Base-by-base conservation (phyloP, 2,888 invertebrate species). In the Ectemnius cavifrons region DNA sequence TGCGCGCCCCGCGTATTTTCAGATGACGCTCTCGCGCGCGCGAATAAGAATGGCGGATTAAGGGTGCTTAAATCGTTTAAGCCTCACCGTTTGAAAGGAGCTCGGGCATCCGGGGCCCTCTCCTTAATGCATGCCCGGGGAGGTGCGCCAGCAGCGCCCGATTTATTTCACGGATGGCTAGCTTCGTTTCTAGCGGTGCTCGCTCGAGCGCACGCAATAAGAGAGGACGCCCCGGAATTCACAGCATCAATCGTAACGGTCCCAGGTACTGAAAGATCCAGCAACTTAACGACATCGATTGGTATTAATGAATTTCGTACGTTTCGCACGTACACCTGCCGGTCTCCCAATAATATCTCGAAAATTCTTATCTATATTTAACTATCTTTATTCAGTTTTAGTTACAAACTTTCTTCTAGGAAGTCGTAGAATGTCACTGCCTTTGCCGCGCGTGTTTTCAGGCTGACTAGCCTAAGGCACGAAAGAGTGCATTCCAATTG, bases 171-270 rank as follows among this genome's bases (percentile, higher is more conserved):
- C 52, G 52, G 52, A 52, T 52, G 52, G 52, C 52, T 52, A 14
- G 67, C 67, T 67, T 61, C 60, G 67, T 67, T 61, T 52, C 52
- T 52, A 16, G 52, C 52, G 52, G 5, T 52, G 52, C 52, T 81
- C 83, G 75, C 70, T 85, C 81, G 73, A 82, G 78, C 84, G 82
- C 73, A 78, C 67, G 78, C 83, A 75, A 85, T 85, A 84, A 80
- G 84, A 80, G 84, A 77, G 78, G 77, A 23, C 75, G 14, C 47
- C 16, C 16, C 37, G 49, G 13, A 27, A 63, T 71, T 71, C 59
- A 56, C 60, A 52, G 63, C 60, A 77, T 77, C 67, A 77, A 77
- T 23, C 63, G 60, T 66, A 72, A 68, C 63, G 57, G 67, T 68
- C 52, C 68, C 46, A 68, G 75, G 49, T 71, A 68, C 57, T 49